These are phyloP conservation scores for Mesorhabditis belari DNA, from an alignment of 2,888 invertebrate species.

Conservation along the genomic window DNA sequence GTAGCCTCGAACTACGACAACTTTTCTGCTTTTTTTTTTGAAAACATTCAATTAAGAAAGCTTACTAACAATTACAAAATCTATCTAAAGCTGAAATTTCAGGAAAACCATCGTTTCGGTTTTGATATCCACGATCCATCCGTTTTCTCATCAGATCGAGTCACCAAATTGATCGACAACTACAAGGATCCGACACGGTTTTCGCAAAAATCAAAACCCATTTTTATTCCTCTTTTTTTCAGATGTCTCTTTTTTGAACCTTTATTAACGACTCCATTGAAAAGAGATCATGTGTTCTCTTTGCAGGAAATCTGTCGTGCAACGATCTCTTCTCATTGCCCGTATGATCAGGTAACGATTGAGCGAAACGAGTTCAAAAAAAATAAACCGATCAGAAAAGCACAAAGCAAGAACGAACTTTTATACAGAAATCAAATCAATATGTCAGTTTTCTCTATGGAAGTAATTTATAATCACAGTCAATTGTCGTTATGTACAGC, in stretches of 20 bases:
- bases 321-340: conserved; percentile 65
- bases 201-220: background rate
- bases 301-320: conserved; percentile 77
- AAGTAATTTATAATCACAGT: no score
- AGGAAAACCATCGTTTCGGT: conserved; percentile 69
- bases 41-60: no score
- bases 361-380: background rate
- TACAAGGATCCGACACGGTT: conserved; percentile 75
- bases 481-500: no score
- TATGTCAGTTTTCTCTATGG: no score
- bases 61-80: no score
- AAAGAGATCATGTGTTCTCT: conserved; percentile 77
- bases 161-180: conserved; percentile 69
- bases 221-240: background rate
- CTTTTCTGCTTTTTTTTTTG: no score
- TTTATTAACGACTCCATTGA: conserved; percentile 84
- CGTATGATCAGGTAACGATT: conserved; percentile 74
- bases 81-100: no score
- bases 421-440: no score
- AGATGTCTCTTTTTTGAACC: conserved; percentile 99
- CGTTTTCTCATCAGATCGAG: conserved; percentile 83
- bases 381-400: background rate
- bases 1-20: no score
- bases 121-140: conserved; percentile 97
- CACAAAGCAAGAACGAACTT: no score